Base-by-base conservation (phyloP, 2,888 invertebrate species). In the Amphipyra berbera region DNA sequence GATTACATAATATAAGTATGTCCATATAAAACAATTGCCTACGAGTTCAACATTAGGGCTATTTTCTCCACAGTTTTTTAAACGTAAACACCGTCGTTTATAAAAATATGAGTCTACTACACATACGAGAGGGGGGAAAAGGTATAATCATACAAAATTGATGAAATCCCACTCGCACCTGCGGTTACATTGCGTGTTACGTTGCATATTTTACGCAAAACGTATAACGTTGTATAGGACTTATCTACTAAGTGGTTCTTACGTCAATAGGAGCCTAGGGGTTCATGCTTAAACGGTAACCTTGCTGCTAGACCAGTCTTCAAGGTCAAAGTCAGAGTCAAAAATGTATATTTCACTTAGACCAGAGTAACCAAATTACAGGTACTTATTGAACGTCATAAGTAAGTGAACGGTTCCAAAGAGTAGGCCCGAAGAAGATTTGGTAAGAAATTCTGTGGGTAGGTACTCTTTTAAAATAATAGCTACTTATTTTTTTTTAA, bases 81-180 rank as follows among this genome's bases (percentile, higher is more conserved):
- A 15, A 15, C 49, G 38, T 21, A 38, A 63, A 40, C 21, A 37
- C 13, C n/a, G 7, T 56, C 40, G 55, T 35, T 68, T 8, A 40
- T 33, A 57, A 62, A 62, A 37, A 45, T 57, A 66, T 60, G 59
- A 53, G 55, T 21, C 41, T 54, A 46, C 13, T 40, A 49, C 50
- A 21, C 53, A 68, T 42, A 61, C 14, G 60, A 52, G 47, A 56
- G 47, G 40, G 50, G 35, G 44, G 45, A n/a, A 40, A 49, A 67
- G 68, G 73, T 68, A 75, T 69, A 60, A 58, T 56, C 62, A 70
- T 71, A 63, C 67, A 71, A 74, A 70, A 68, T 73, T 70, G 67
- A 81, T 81, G 69, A 70, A 74, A 78, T 76, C 71, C 45, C 50
- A 44, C 68, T 57, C 65, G 48, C 74, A 81, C 81, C 81, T 79